Percentiles rank a stretch among this genome's conserved stretches.
phyloP scores from a whole-genome alignment of 2,113 vertebrate species.

The Oostethus manadensis region DNA sequence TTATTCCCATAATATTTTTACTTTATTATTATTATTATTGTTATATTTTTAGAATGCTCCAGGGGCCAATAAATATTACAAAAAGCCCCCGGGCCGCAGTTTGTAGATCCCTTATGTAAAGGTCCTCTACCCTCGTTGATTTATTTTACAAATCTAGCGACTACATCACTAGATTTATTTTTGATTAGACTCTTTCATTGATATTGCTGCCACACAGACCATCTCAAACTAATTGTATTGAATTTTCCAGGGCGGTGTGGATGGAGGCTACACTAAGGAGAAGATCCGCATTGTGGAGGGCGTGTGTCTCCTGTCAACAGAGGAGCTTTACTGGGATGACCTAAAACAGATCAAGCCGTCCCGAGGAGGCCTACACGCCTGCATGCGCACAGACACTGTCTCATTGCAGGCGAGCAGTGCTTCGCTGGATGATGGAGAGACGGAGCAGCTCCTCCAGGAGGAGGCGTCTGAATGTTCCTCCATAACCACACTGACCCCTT shows the following conservation, averaged over 20 bases:
- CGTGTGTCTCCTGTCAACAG: slow-evolving; percentile 88
- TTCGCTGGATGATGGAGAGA: slow-evolving; percentile 92
- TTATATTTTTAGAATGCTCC: too few relatives aligned
- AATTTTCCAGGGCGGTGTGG: slow-evolving; percentile 76
- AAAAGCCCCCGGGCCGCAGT: too few relatives aligned
- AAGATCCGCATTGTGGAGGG: slow-evolving; percentile 98
- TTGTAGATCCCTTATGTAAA: too few relatives aligned
- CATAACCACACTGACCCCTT: slow-evolving; percentile 75
- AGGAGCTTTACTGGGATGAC: slow-evolving; percentile 94
- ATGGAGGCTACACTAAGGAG: slow-evolving; percentile 90
- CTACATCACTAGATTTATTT: background rate
- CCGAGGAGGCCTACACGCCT: slow-evolving; percentile 89
- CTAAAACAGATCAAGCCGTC: slow-evolving; percentile 91
- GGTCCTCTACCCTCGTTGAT: too few relatives aligned
- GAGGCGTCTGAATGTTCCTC: slow-evolving; percentile 96
- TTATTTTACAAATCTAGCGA: too few relatives aligned
- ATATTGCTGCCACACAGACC: background rate
- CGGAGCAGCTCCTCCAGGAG: slow-evolving; percentile 93
- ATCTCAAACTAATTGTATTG: slow-evolving; percentile 1
- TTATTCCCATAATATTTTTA: too few relatives aligned
- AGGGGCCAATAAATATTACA: too few relatives aligned
- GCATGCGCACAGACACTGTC: slow-evolving; percentile 95
- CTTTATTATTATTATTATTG: too few relatives aligned
- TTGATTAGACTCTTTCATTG: background rate
- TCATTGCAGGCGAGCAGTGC: slow-evolving; percentile 94